These are phyloP conservation scores for Notarius lentiginosus DNA, from an alignment of 2,113 vertebrate genomes.

Conservation along the genomic window DNA sequence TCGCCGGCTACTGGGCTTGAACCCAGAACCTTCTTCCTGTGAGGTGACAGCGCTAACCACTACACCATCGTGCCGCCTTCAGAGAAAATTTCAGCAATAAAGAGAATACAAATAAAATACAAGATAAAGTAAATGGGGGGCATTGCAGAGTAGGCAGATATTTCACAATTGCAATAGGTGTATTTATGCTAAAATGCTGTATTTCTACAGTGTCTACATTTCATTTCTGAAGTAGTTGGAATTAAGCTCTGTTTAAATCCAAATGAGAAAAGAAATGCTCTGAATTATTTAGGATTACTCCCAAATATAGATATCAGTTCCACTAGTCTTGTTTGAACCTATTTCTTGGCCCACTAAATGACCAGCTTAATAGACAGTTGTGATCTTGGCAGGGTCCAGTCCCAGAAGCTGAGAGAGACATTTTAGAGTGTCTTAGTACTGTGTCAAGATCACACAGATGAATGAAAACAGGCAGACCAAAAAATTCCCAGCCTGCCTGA, in stretches of 20 bases:
- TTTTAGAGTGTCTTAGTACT: constrained; percentile 42
- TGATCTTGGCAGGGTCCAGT: constrained; percentile 38
- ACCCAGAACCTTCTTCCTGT: too few relatives aligned
- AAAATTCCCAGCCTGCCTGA: constrained; percentile 50
- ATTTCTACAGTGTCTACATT: background rate
- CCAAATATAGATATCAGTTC: constrained; percentile 29
- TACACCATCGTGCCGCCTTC: too few relatives aligned
- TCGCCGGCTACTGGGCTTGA: too few relatives aligned
- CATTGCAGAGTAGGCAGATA: too few relatives aligned
- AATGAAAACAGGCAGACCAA: constrained; percentile 57
- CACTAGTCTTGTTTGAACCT: constrained; percentile 22
- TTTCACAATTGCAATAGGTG: too few relatives aligned
- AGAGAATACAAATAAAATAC: too few relatives aligned
- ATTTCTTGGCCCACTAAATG: constrained; percentile 36
- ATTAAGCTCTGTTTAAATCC: background rate
- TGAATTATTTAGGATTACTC: background rate
- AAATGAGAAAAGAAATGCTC: background rate
- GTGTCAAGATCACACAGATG: constrained; percentile 59
- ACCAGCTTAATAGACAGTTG: constrained; percentile 30
- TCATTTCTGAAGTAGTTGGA: background rate
- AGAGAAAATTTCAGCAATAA: too few relatives aligned
- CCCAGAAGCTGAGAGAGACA: constrained; percentile 41
- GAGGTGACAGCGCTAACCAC: too few relatives aligned
- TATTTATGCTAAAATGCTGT: too few relatives aligned
- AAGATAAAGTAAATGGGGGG: too few relatives aligned